Percentiles rank a stretch among this genome's conserved stretches.
phyloP scores from a whole-genome alignment of 2,797 vertebrate genomes.

The Myiotriccus ornatus region DNA sequence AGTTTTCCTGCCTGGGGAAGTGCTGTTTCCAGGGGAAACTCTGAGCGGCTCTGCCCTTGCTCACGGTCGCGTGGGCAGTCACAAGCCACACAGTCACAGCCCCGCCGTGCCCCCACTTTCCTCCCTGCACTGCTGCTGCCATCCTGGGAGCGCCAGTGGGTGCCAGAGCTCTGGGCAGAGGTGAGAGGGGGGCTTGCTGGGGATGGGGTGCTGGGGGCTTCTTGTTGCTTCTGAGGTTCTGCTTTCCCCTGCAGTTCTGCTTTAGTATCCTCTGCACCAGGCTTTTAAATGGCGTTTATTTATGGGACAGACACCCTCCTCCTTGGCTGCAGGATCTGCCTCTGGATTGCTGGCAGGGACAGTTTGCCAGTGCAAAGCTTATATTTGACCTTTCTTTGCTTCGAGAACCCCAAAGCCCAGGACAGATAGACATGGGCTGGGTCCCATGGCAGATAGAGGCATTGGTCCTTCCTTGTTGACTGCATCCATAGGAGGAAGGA shows the following conservation, averaged over 20 bases:
- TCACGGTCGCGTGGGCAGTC: slow-evolving; percentile 44
- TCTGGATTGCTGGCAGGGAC: not conserved
- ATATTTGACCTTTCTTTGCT: not conserved
- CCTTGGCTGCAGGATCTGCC: not conserved
- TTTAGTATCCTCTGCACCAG: not conserved
- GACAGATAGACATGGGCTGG: not conserved
- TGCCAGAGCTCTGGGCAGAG: not conserved
- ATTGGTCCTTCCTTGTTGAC: not conserved
- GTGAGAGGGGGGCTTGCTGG: slow-evolving; percentile 1
- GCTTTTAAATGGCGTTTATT: not conserved
- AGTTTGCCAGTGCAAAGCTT: not conserved
- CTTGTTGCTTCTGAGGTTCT: not conserved
- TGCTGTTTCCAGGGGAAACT: slow-evolving; percentile 52
- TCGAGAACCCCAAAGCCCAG: not conserved
- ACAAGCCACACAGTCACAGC: slow-evolving; percentile 19
- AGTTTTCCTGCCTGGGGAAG: slow-evolving; percentile 50
- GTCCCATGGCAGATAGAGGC: not conserved
- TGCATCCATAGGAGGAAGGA: not conserved
- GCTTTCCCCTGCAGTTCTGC: not conserved
- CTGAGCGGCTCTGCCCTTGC: not conserved
- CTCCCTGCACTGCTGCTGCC: not conserved
- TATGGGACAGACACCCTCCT: rapidly evolving
- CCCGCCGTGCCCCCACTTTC: not conserved
- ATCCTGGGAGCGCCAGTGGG: not conserved
- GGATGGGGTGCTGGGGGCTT: not conserved